A percentile compares a stretch with the other conserved stretches of the same genome.
Evolutionary conservation across 2,797 vertebrate species (phyloP).

Genomic region (Liasis olivaceus): DNA sequence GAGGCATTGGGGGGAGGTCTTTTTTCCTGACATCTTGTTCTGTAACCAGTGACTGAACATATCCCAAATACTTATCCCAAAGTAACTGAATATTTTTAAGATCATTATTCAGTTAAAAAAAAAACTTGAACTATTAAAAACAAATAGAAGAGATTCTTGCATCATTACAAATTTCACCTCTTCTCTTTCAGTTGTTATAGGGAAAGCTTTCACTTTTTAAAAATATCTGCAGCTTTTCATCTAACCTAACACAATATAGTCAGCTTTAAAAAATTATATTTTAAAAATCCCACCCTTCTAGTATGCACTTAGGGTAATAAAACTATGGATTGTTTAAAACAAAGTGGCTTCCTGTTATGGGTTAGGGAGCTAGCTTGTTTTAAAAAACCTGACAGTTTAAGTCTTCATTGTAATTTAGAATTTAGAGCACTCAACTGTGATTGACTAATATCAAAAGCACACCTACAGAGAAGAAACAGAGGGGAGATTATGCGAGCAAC

Average conservation of each 20-base stretch:
- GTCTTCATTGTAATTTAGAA: neutral
- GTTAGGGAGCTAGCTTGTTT: neutral
- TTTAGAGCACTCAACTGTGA: neutral
- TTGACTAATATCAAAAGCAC: neutral
- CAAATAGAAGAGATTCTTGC: neutral
- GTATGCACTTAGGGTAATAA: neutral
- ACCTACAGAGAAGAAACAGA: neutral
- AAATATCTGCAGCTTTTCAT: neutral
- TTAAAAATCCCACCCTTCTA: neutral
- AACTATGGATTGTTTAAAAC: neutral
- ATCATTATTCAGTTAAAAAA: neutral
- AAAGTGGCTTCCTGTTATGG: neutral
- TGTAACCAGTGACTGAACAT: neutral
- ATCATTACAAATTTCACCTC: neutral
- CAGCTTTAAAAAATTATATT: neutral
- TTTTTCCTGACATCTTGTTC: neutral
- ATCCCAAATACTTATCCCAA: neutral
- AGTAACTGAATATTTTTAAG: neutral
- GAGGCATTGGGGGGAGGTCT: neutral
- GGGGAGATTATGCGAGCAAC: neutral
- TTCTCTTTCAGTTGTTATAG: neutral
- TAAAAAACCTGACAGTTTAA: neutral
- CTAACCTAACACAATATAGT: neutral
- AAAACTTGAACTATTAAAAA: neutral
- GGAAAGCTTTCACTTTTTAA: neutral